Evolutionary conservation across 53 echinoderm and acorn worm genomes (phyloP).

Genomic region (Holothuria scabra): DNA sequence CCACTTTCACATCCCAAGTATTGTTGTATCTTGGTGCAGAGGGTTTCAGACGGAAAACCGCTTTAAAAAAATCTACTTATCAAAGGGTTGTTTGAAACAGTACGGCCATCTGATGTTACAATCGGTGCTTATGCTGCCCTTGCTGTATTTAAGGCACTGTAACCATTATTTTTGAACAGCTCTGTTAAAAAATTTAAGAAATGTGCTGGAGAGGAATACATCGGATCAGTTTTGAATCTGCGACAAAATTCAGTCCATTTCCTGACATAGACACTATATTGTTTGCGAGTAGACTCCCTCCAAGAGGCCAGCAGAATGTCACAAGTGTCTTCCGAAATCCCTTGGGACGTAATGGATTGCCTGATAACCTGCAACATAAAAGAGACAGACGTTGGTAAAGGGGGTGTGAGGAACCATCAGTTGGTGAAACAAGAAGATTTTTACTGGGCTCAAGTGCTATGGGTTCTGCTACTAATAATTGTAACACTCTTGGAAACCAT

Average conservation of each 20-base stretch:
- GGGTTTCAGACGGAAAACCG: slow-evolving; percentile 45
- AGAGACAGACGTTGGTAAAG: slow-evolving; percentile 26
- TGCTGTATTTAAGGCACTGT: slow-evolving; percentile 44
- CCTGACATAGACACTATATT: slow-evolving; percentile 43
- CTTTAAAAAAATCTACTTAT: slow-evolving; percentile 52
- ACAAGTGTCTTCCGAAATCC: not conserved
- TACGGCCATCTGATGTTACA: not conserved
- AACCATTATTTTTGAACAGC: not conserved
- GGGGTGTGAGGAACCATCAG: slow-evolving; percentile 46
- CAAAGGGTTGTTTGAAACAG: slow-evolving; percentile 29
- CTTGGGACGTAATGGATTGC: slow-evolving; percentile 4
- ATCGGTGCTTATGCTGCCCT: slow-evolving; percentile 31
- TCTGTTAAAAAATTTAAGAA: slow-evolving; percentile 45
- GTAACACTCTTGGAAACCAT: slow-evolving; percentile 21
- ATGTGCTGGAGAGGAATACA: not conserved
- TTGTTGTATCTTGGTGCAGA: slow-evolving; percentile 44
- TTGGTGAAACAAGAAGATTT: slow-evolving; percentile 39
- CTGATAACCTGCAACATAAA: slow-evolving; percentile 52
- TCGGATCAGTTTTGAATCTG: not conserved
- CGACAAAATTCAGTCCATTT: slow-evolving; percentile 39
- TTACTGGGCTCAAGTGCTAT: slow-evolving; percentile 14
- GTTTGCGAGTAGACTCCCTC: slow-evolving; percentile 46
- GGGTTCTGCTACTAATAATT: slow-evolving; percentile 50
- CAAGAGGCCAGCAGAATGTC: slow-evolving; percentile 53
- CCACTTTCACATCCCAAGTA: no score